Percentiles rank a stretch among this genome's conserved stretches.
phyloP scores from a whole-genome alignment of 23 tunicate species.

The Styela plicata region DNA sequence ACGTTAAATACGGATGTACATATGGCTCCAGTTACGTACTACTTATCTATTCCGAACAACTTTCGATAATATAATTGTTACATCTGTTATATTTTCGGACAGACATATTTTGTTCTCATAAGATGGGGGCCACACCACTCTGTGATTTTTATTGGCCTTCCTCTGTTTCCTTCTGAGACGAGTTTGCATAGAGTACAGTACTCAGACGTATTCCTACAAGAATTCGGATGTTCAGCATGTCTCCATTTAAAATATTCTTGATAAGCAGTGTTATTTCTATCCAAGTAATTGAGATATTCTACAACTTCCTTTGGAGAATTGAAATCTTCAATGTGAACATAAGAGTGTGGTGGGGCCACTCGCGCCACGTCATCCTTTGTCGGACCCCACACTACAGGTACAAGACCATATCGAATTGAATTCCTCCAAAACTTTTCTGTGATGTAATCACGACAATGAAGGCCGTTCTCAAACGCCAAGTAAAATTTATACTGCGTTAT shows the following conservation, averaged over 20 bases:
- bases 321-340: constrained; percentile 59
- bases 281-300: constrained; percentile 32
- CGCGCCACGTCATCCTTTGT: constrained; percentile 29
- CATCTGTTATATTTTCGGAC: background rate
- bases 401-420: constrained; percentile 22
- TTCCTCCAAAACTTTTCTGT: constrained; percentile 67
- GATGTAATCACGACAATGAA: constrained; percentile 43
- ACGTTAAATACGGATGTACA: no score
- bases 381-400: constrained; percentile 75
- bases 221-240: background rate
- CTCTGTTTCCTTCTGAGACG: background rate
- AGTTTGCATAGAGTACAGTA: background rate
- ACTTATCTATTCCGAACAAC: no score
- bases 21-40: no score
- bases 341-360: constrained; percentile 51
- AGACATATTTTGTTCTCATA: background rate
- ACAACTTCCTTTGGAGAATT: constrained; percentile 29
- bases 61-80: background rate
- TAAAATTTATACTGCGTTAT: constrained; percentile 33
- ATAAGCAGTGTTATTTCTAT: constrained; percentile 34
- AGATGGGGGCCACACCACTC: background rate
- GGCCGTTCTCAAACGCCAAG: constrained; percentile 49
- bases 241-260: constrained; percentile 37
- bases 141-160: background rate
- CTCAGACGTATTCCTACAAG: background rate